Evolutionary conservation across 2,113 vertebrate species (phyloP).

Genomic region (Chaetops frenatus): DNA sequence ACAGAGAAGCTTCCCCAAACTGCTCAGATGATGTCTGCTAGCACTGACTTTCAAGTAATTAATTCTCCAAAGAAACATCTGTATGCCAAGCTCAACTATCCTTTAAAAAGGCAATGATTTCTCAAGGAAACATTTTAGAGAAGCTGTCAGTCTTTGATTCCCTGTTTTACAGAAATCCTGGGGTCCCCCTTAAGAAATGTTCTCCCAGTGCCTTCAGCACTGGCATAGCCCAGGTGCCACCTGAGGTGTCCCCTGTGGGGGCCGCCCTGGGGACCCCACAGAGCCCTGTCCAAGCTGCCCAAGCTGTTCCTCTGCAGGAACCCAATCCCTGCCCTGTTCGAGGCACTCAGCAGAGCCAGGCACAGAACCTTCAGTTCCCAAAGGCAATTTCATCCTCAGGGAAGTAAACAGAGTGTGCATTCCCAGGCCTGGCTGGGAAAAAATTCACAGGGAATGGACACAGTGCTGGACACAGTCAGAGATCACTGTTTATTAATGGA

Average conservation of each 20-base stretch:
- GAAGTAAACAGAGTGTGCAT: neutral
- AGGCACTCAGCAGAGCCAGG: neutral
- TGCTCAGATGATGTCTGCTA: neutral
- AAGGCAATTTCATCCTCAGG: neutral
- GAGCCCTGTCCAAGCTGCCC: neutral
- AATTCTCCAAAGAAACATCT: neutral
- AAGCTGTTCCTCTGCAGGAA: neutral
- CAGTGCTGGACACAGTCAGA: fast-evolving
- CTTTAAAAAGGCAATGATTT: neutral
- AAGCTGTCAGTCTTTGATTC: neutral
- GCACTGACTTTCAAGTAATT: neutral
- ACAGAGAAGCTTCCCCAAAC: neutral
- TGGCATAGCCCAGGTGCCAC: neutral
- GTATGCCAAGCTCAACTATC: neutral
- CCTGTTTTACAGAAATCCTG: neutral
- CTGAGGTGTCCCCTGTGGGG: neutral
- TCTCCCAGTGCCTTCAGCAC: fast-evolving
- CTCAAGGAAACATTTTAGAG: neutral
- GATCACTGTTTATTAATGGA: neutral
- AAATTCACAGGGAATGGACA: fast-evolving
- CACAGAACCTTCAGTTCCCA: neutral
- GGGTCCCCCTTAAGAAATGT: neutral
- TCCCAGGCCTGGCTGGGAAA: neutral
- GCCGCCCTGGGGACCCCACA: neutral
- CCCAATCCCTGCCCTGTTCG: neutral